Evolutionary conservation across 2,888 invertebrate genomes (phyloP), one percentile per base, ranked within the genome.

Genomic region (Automeris io): DNA sequence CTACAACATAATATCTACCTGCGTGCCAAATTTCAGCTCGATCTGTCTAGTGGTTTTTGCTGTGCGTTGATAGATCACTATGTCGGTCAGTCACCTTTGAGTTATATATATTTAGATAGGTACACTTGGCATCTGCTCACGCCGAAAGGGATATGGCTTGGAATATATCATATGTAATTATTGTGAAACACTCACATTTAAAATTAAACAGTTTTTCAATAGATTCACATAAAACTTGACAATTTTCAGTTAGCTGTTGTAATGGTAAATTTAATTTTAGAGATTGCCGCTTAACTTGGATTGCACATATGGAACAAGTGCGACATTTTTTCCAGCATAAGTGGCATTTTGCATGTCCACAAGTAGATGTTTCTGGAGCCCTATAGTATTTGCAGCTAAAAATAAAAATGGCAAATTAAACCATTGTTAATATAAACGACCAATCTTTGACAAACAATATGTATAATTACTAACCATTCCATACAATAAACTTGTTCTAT

Each of bases 271-370:
- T 82, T 16, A 64, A 46, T 45, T 65, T 76, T 11, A 77, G 49
- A 1, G 49, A 33, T 43, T 59, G 65, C 7, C 63, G 67, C 2
- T 73, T 65, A 1, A 79, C 36, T 5, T 64, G 42, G 5, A 43
- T 43, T 1, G 59, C 50, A 62, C 85, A 85, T 11, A 43, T 40
- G 2, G 74, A 70, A 26, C 85, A 85, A 9, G 54, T 49, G 2
- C 56, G 62, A 7, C 70, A 57, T 5, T 65, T 62, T 3, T 54
- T 42, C 83, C 83, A 85, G 48, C 85, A 85, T 0, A 53, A 53
- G 37, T 74, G 73, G 43, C 85, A 85, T 33, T 81, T 53, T 1
- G 71, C 68, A 43, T 85, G 85, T 2, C 81, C 80, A 49, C 85
- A 85, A 3, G 50, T 12, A 9, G 82, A 74, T 35, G 76, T 77